Percentiles rank a stretch among this genome's conserved stretches.
Conservation (phyloP, 2,113 vertebrate species). For the Anolis sagrei region DNA sequence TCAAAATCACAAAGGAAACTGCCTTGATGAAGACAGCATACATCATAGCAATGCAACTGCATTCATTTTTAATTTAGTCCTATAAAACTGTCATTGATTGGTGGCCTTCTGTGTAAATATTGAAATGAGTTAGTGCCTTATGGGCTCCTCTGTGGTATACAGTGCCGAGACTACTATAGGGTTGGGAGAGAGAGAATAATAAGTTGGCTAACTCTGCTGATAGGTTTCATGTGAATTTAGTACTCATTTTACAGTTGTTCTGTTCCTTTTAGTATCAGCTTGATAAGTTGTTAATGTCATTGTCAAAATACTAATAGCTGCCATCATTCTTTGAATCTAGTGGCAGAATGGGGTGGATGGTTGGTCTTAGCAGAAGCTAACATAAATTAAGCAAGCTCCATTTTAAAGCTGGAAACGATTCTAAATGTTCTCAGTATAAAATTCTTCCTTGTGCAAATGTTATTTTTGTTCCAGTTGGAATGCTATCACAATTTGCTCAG, state of each 20-base stretch:
- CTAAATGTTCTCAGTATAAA: slow-evolving; percentile 28
- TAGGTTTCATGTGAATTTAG: slow-evolving; percentile 44
- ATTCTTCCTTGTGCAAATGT: slow-evolving; percentile 39
- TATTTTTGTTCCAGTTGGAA: slow-evolving; percentile 19
- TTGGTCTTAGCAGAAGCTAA: slow-evolving; percentile 28
- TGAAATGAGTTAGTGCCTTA: slow-evolving; percentile 23
- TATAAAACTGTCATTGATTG: slow-evolving; percentile 39
- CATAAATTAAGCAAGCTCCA: slow-evolving; percentile 29
- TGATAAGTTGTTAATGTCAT: slow-evolving; percentile 41
- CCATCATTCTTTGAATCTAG: slow-evolving; percentile 38
- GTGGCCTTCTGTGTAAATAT: slow-evolving; percentile 30
- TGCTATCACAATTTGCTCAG: slow-evolving; percentile 19
- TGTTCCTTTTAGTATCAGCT: slow-evolving; percentile 38
- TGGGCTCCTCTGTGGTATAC: slow-evolving; percentile 9
- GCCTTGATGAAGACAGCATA: slow-evolving; percentile 42
- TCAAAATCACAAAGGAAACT: slow-evolving; percentile 35
- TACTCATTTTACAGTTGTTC: slow-evolving; percentile 48
- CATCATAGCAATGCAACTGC: slow-evolving; percentile 8
- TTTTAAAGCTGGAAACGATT: slow-evolving; percentile 29
- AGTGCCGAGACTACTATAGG: slow-evolving; percentile 12
- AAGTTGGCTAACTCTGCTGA: slow-evolving; percentile 1
- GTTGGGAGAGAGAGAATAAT: background rate
- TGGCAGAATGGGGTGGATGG: slow-evolving; percentile 17
- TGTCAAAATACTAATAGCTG: slow-evolving; percentile 34
- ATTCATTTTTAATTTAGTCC: slow-evolving; percentile 47